These are phyloP conservation scores for Drosophila gaucha DNA, from an alignment of 2,888 invertebrate genomes.

Conservation along the genomic window DNA sequence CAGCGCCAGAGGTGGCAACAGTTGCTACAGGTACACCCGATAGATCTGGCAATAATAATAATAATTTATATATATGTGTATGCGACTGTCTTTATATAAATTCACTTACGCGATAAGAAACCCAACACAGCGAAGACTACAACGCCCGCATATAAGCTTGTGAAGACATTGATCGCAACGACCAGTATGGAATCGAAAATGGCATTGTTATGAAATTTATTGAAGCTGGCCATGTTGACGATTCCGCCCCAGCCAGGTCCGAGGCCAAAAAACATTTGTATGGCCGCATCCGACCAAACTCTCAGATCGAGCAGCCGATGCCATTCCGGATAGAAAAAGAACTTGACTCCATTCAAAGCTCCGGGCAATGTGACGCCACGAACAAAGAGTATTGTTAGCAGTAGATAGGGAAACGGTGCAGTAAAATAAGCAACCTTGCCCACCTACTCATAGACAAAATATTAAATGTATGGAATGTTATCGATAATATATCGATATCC, in stretches of 20 bases:
- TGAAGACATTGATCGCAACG: constrained; percentile 90
- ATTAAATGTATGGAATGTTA: not conserved
- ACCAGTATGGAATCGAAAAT: constrained; percentile 88
- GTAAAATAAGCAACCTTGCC: constrained; percentile 91
- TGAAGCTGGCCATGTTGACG: constrained; percentile 94
- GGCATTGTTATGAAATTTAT: constrained; percentile 90
- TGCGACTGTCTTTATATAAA: too few relatives aligned
- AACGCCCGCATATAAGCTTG: constrained; percentile 92
- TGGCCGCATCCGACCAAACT: constrained; percentile 96
- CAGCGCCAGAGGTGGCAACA: constrained; percentile 92
- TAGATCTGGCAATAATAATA: constrained; percentile 85
- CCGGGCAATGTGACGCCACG: constrained; percentile 93
- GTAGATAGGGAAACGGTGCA: constrained; percentile 92
- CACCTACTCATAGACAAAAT: constrained; percentile 59
- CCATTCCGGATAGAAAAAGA: constrained; percentile 93
- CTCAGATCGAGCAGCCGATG: constrained; percentile 90
- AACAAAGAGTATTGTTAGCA: constrained; percentile 89
- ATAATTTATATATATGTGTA: too few relatives aligned
- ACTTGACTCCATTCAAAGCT: constrained; percentile 90
- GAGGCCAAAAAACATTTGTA: constrained; percentile 96
- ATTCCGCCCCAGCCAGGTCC: constrained; percentile 95
- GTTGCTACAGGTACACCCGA: constrained; percentile 90
- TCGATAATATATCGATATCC: constrained; percentile 12
- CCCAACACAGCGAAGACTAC: constrained; percentile 93
- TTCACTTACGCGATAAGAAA: constrained; percentile 87